Base-by-base conservation (phyloP, 2,797 vertebrate genomes). In the Fratercula arctica region DNA sequence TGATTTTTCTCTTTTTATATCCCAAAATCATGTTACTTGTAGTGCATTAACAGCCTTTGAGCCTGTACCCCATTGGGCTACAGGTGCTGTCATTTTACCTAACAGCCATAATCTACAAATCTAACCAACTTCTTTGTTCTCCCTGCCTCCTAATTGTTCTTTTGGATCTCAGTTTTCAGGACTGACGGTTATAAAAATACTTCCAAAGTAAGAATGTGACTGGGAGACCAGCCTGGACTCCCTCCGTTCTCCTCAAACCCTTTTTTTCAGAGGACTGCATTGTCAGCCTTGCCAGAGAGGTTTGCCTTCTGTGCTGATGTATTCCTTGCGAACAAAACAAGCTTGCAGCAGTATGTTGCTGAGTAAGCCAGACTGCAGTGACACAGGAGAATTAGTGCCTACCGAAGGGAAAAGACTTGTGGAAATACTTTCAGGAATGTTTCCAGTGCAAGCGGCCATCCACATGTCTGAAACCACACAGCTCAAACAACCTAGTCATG, bases 1-100 rank as follows among this genome's bases (percentile, higher is more conserved):
- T 78, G 88, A 89, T 92, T 95, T 43, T 94, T 91, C 60, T 76
- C 77, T 72, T 96, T 91, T 85, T 91, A 88, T 88, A 57, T 39
- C 29, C 61, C n/a, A 31, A 90, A 79, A 92, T 92, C 64, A 45
- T 77, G 84, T 90, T 92, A 89, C 90, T 89, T 89, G 41, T 66
- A 43, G 60, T 43, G 63, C 75, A 76, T 85, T 91, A 93, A 92
- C 80, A 93, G 68, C 21, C 26, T 87, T 92, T 14, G n/a, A 96
- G 72, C n/a, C 78, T 54, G 51, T 72, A 76, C 29, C 45, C 45
- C 24, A 68, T 25, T 0, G 0, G 53, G 51, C 54, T 88, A 75
- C 46, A 88, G 87, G n/a, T 89, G 82, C 77, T 89, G 80, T 46
- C 73, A 43, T 90, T 95, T 90, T 83, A 85, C 79, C 70, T 82